These are phyloP conservation scores for Dryomyza anilis DNA, from an alignment of 2,888 invertebrate species.

Conservation along the genomic window DNA sequence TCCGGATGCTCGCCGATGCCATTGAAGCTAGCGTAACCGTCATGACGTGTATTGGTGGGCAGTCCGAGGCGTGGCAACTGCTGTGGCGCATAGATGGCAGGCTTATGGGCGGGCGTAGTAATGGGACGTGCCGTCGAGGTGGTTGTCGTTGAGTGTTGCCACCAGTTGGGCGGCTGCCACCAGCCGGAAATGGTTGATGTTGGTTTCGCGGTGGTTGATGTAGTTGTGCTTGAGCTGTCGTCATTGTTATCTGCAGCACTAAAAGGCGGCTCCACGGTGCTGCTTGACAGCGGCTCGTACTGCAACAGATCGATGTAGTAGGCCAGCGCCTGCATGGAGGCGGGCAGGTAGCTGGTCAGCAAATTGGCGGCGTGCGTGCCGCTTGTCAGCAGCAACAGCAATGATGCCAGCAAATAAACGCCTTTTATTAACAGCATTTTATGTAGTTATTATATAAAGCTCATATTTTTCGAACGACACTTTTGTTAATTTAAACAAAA, in stretches of 20 bases:
- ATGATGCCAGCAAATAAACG: background rate
- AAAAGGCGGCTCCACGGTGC: slow-evolving; percentile 60
- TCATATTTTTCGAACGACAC: background rate
- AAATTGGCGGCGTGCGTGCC: slow-evolving; percentile 38
- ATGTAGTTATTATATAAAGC: background rate
- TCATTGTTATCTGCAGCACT: slow-evolving; percentile 38
- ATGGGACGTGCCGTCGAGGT: slow-evolving; percentile 44
- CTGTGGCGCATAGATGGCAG: slow-evolving; percentile 51
- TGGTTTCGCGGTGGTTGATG: slow-evolving; percentile 25
- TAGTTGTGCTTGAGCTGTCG: slow-evolving; percentile 25
- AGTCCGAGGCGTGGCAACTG: slow-evolving; percentile 20
- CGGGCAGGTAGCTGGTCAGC: slow-evolving; percentile 57
- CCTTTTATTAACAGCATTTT: background rate
- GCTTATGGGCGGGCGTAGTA: slow-evolving; percentile 49
- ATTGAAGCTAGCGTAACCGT: slow-evolving; percentile 45
- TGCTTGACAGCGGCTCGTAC: slow-evolving; percentile 55
- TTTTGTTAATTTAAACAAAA: too few species aligned
- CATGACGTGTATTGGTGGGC: slow-evolving; percentile 26
- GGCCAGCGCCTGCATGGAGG: slow-evolving; percentile 60
- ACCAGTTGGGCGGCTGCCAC: slow-evolving; percentile 54
- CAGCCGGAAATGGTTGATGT: slow-evolving; percentile 34
- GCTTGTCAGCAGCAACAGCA: background rate
- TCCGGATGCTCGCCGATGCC: slow-evolving; percentile 46
- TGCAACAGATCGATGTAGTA: slow-evolving; percentile 60
- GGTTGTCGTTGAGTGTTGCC: slow-evolving; percentile 39